Evolutionary conservation across 2,888 invertebrate species (phyloP).

Genomic region (Amiota minor): DNA sequence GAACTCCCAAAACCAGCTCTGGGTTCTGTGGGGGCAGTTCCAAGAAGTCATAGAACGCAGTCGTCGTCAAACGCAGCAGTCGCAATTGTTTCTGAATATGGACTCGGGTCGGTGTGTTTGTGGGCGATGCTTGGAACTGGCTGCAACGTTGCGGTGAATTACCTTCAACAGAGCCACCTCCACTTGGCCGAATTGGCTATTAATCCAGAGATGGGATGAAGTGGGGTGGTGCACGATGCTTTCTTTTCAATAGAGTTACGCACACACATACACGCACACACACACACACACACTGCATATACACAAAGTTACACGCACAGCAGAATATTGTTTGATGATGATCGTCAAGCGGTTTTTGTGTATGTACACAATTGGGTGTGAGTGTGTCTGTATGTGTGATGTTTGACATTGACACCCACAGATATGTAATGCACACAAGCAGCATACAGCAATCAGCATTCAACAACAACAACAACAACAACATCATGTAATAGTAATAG

Average conservation of each 20-base stretch:
- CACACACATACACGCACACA: conserved; percentile 40
- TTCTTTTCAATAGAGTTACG: not conserved
- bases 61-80: conserved; percentile 44
- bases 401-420: too few species aligned
- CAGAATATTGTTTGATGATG: too few species aligned
- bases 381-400: too few species aligned
- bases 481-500: not conserved
- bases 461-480: not conserved
- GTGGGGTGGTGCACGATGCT: not conserved
- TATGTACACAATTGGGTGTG: too few species aligned
- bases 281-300: not conserved
- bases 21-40: conserved; percentile 42
- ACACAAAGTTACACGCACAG: too few species aligned
- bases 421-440: too few species aligned
- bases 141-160: conserved; percentile 60
- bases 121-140: conserved; percentile 58
- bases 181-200: conserved; percentile 56
- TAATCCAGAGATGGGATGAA: not conserved
- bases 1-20: conserved; percentile 54
- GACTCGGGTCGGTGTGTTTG: conserved; percentile 61
- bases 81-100: conserved; percentile 63
- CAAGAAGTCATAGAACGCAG: conserved; percentile 68
- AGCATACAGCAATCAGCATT: not conserved
- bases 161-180: conserved; percentile 59
- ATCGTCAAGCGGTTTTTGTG: too few species aligned